Conservation (phyloP, 2,888 invertebrate genomes). For the Drosophila flavopinicola region DNA sequence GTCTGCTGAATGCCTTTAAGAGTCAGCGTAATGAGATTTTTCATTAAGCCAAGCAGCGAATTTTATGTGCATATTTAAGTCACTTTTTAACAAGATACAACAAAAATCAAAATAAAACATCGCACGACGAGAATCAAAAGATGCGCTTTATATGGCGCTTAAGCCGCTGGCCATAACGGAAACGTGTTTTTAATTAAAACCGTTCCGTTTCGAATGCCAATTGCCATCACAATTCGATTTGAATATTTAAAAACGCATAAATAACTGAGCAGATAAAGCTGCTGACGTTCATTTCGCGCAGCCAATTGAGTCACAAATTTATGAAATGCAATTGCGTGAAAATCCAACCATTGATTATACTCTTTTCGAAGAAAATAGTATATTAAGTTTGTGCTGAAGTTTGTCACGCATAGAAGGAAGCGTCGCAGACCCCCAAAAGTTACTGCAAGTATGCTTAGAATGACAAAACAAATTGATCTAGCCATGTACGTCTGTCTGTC, state of each 20-base stretch:
- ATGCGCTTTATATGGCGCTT: slow-evolving; percentile 52
- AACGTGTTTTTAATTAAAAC: slow-evolving; percentile 75
- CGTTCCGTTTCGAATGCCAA: slow-evolving; percentile 49
- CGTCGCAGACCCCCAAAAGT: too few relatives aligned
- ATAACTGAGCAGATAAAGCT: slow-evolving; percentile 52
- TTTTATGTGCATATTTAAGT: slow-evolving; percentile 53
- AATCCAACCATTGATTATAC: slow-evolving; percentile 9
- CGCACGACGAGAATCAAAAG: slow-evolving; percentile 9
- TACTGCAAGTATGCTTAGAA: too few relatives aligned
- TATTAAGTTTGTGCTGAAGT: too few relatives aligned
- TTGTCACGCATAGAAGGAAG: too few relatives aligned
- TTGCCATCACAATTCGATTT: slow-evolving; percentile 66
- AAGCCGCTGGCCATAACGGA: slow-evolving; percentile 39
- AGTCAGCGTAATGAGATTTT: slow-evolving; percentile 49
- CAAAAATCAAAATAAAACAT: not conserved
- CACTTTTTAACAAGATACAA: slow-evolving; percentile 44
- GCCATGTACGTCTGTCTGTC: too few relatives aligned
- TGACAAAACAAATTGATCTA: too few relatives aligned
- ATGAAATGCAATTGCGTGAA: slow-evolving; percentile 33
- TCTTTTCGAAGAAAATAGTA: too few relatives aligned
- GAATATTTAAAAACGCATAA: slow-evolving; percentile 74
- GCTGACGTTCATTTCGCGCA: slow-evolving; percentile 21
- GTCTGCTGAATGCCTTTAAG: slow-evolving; percentile 30
- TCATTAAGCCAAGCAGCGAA: slow-evolving; percentile 30
- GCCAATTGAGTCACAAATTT: slow-evolving; percentile 46